Evolutionary conservation across 2,797 vertebrate genomes (phyloP).

Genomic region (Phataginus tricuspis): DNA sequence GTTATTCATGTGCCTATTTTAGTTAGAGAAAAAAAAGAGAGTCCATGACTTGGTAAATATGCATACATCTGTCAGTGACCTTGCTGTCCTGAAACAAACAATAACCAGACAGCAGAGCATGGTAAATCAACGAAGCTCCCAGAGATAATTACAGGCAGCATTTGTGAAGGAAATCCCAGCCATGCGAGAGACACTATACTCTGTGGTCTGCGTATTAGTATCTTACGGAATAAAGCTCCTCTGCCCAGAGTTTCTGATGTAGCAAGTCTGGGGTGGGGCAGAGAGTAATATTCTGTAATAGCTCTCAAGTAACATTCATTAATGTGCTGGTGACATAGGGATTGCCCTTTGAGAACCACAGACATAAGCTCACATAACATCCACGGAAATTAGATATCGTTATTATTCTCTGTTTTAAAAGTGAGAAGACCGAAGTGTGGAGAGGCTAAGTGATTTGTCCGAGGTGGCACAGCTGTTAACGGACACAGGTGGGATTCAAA

Average conservation of each 20-base stretch:
- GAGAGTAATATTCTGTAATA: background rate
- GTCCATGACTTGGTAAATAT: background rate
- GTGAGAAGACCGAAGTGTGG: background rate
- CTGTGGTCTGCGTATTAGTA: background rate
- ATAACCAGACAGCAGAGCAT: background rate
- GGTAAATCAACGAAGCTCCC: background rate
- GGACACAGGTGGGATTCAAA: background rate
- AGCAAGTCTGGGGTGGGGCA: background rate
- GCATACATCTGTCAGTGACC: slow-evolving; percentile 8
- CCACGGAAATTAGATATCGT: background rate
- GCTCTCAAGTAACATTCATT: background rate
- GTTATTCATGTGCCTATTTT: background rate
- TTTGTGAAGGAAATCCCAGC: background rate
- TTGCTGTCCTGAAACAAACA: slow-evolving; percentile 2
- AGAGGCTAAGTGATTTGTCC: background rate
- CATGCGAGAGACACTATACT: background rate
- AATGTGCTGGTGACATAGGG: background rate
- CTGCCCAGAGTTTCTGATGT: background rate
- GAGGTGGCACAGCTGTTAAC: background rate
- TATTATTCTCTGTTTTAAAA: background rate
- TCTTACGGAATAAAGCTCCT: background rate
- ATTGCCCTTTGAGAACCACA: background rate
- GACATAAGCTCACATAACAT: background rate
- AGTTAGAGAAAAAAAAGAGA: background rate
- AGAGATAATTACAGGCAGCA: background rate